Conservation (phyloP, 2,888 invertebrate genomes). For the Altica lythri region DNA sequence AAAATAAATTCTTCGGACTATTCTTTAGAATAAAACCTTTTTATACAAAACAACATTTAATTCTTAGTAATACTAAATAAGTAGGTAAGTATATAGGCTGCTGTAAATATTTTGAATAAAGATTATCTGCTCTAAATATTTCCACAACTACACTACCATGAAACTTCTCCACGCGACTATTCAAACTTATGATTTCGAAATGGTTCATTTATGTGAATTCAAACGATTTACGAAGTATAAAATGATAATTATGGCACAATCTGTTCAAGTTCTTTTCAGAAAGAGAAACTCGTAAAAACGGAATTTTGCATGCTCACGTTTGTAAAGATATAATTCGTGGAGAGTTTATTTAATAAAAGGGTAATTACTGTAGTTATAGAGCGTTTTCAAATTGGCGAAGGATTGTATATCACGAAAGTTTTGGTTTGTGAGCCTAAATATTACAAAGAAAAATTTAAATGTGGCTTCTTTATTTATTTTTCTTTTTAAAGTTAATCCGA, state of each 20-base stretch:
- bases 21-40: no score
- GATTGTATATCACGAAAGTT: no score
- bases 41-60: no score
- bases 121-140: no score
- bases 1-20: no score
- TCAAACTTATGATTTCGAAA: background rate
- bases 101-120: no score
- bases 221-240: background rate
- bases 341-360: background rate
- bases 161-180: background rate
- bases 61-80: no score
- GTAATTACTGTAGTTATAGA: background rate
- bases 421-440: no score
- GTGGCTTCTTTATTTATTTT: background rate
- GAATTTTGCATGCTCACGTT: constrained; percentile 4
- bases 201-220: background rate
- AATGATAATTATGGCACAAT: constrained; percentile 2
- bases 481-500: no score
- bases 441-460: background rate
- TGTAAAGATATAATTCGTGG: background rate
- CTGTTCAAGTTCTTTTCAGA: background rate
- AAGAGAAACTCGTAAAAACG: constrained; percentile 2
- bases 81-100: no score
- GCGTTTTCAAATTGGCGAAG: no score
- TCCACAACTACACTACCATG: no score